Conservation (phyloP, 1,140 invertebrate species). For the Leguminivora glycinivorella region DNA sequence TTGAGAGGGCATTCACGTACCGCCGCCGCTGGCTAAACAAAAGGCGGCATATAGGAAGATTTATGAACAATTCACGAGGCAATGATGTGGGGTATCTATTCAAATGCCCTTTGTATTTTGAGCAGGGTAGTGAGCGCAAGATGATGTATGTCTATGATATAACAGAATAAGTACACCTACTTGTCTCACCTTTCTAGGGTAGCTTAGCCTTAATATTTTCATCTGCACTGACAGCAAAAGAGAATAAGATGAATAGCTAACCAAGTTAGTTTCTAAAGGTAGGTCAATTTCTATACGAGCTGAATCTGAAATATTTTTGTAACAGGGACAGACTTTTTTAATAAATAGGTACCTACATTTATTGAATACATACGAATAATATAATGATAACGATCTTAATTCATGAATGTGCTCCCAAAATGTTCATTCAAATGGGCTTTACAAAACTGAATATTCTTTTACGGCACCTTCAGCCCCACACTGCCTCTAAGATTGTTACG, state of each 20-base stretch:
- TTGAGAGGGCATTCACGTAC: conserved; percentile 49
- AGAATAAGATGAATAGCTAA: background rate
- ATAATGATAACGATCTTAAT: conserved; percentile 37
- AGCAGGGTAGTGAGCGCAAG: conserved; percentile 44
- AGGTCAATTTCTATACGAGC: too few relatives aligned
- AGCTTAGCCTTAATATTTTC: background rate
- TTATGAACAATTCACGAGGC: conserved; percentile 69
- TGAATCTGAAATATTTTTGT: background rate
- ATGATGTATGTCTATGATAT: conserved; percentile 47
- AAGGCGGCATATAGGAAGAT: conserved; percentile 60
- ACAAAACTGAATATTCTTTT: conserved; percentile 11
- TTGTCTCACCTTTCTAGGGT: conserved; percentile 32
- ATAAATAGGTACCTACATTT: too few relatives aligned
- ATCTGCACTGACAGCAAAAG: background rate
- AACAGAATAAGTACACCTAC: conserved; percentile 46
- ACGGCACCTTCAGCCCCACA: background rate
- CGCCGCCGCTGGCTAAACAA: conserved; percentile 56
- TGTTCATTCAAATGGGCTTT: background rate
- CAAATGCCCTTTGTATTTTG: conserved; percentile 50
- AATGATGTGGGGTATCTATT: conserved; percentile 68
- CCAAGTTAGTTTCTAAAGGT: too few relatives aligned
- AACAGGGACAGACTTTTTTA: background rate
- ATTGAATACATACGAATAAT: conserved; percentile 34
- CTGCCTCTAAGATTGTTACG: conserved; percentile 7
- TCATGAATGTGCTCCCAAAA: conserved; percentile 30